Conservation (phyloP, 2,113 vertebrate species). For the Candoia aspera region DNA sequence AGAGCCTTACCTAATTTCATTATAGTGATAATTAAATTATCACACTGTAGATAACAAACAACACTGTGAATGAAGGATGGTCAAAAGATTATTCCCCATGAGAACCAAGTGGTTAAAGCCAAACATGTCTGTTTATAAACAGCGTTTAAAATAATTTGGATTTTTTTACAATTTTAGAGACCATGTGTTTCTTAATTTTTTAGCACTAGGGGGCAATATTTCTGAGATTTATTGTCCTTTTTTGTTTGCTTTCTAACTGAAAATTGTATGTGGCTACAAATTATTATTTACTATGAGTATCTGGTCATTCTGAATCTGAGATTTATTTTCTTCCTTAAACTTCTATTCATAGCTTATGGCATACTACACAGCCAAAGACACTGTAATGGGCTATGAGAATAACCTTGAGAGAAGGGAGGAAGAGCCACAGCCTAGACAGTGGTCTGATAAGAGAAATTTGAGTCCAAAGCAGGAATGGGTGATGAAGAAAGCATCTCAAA, state of each 20-base stretch:
- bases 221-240: neutral
- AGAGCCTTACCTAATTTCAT: neutral
- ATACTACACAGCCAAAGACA: neutral
- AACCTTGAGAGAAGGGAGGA: neutral
- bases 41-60: neutral
- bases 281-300: neutral
- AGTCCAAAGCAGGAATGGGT: neutral
- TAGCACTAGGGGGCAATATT: neutral
- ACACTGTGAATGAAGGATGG: neutral
- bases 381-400: neutral
- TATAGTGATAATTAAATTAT: neutral
- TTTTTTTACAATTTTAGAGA: neutral
- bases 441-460: neutral
- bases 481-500: neutral
- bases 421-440: neutral
- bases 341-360: neutral
- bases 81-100: neutral
- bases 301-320: neutral
- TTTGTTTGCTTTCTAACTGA: neutral
- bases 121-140: neutral
- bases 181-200: neutral
- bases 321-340: neutral
- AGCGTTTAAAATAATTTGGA: neutral
- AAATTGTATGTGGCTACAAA: neutral
- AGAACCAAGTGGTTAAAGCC: neutral